Evolutionary conservation across 2,113 vertebrate genomes (phyloP).

Genomic region (Tor tambroides): DNA sequence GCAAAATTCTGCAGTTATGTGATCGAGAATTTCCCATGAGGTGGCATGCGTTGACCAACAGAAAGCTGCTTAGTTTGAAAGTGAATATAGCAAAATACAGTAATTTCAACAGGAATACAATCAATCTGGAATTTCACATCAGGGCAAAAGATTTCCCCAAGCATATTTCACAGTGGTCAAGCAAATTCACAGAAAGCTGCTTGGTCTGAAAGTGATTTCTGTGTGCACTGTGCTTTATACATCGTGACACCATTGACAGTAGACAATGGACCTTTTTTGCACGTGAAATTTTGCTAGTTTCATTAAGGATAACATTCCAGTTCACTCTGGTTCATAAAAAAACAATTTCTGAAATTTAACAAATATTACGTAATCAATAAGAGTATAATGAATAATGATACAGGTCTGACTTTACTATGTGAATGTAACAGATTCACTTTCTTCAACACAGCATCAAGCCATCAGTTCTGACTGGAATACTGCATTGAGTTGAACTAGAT

Average conservation of each 20-base stretch:
- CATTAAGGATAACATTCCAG: too few species aligned
- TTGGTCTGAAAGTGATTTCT: neutral
- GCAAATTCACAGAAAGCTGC: neutral
- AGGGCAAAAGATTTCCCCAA: neutral
- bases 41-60: neutral
- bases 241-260: neutral
- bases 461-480: neutral
- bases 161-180: neutral
- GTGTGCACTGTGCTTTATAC: neutral
- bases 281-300: too few species aligned
- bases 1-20: too few species aligned
- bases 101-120: neutral
- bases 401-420: neutral
- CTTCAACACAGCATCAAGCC: neutral
- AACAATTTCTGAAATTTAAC: neutral
- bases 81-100: neutral
- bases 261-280: too few species aligned
- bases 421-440: neutral
- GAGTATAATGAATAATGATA: neutral
- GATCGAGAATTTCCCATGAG: too few species aligned
- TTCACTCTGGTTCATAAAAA: neutral
- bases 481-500: neutral
- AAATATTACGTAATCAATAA: neutral
- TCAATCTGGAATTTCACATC: neutral
- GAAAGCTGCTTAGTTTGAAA: neutral